Conservation (phyloP, 2,797 vertebrate genomes). For the Acanthiza pusilla region DNA sequence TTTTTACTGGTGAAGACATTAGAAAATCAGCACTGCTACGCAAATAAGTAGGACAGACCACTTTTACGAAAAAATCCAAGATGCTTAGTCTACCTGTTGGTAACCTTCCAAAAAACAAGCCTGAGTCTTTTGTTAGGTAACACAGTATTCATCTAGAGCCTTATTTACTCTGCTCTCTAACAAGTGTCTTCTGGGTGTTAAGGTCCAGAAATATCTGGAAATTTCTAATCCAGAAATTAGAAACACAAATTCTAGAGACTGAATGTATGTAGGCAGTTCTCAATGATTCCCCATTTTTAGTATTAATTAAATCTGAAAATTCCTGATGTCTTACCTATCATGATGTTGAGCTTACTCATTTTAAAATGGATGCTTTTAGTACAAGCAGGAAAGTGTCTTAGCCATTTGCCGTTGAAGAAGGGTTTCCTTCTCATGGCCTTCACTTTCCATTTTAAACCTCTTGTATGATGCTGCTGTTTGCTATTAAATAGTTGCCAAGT, state of each 20-base stretch:
- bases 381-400: not conserved
- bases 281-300: not conserved
- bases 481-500: not conserved
- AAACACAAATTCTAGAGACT: not conserved
- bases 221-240: constrained; percentile 8
- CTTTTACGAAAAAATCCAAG: constrained; percentile 14
- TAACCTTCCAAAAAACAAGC: not conserved
- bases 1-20: constrained; percentile 25
- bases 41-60: constrained; percentile 6
- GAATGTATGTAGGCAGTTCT: not conserved
- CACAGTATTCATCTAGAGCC: not conserved
- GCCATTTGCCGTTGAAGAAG: not conserved
- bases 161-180: constrained; percentile 25
- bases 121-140: constrained; percentile 2
- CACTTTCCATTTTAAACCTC: not conserved
- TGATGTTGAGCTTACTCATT: not conserved
- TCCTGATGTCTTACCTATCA: not conserved
- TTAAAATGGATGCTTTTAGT: not conserved
- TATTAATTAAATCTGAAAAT: not conserved
- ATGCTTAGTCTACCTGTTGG: not conserved
- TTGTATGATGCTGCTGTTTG: not conserved
- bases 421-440: not conserved
- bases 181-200: constrained; percentile 10
- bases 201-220: constrained; percentile 31
- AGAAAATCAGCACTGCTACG: constrained; percentile 20